These are phyloP conservation scores for Eclectus roratus DNA, from an alignment of 2,113 vertebrate genomes.

Conservation along the genomic window DNA sequence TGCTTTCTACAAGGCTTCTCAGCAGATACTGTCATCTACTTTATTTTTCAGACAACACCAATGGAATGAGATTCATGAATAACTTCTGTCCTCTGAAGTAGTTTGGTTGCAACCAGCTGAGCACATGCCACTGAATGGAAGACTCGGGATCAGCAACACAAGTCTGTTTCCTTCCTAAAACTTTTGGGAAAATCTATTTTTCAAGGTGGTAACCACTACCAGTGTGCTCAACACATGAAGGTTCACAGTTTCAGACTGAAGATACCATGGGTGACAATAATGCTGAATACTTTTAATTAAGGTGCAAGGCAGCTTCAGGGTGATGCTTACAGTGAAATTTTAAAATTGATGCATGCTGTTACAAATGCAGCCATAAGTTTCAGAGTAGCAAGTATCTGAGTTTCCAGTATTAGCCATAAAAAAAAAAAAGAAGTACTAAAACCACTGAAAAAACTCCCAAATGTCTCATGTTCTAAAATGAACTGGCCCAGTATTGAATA, in stretches of 20 bases:
- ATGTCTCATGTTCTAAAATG: not conserved
- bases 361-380: not conserved
- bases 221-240: not conserved
- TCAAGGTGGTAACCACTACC: not conserved
- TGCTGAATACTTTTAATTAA: not conserved
- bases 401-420: not conserved
- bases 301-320: not conserved
- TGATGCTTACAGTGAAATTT: not conserved
- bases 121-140: not conserved
- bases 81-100: constrained; percentile 42
- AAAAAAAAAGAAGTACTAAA: not conserved
- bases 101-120: constrained; percentile 32
- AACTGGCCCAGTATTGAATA: not conserved
- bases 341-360: not conserved
- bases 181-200: not conserved
- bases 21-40: constrained; percentile 45
- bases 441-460: not conserved
- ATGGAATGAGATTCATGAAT: constrained; percentile 52
- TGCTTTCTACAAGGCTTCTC: constrained; percentile 28
- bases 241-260: not conserved
- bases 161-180: not conserved
- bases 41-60: constrained; percentile 26
- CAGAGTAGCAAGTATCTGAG: not conserved
- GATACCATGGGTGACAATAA: not conserved
- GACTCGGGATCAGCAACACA: not conserved